Percentiles rank a stretch among this genome's conserved stretches.
phyloP scores from a whole-genome alignment of 2,888 invertebrate species.

The Cheilosia variabilis region DNA sequence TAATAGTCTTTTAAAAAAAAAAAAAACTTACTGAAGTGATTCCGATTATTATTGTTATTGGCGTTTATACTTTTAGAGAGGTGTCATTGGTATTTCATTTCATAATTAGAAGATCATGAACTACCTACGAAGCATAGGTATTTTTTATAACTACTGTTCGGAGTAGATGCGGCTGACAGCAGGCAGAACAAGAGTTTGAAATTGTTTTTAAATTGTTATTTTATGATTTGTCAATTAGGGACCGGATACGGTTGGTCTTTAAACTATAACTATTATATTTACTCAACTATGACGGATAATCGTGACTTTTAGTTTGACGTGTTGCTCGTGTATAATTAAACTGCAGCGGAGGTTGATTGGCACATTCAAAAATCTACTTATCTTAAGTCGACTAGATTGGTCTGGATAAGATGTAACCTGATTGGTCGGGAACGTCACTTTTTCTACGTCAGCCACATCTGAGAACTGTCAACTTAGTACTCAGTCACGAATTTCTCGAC shows the following conservation, averaged over 20 bases:
- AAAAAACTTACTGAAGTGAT: slow-evolving; percentile 17
- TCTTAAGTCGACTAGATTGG: too few species aligned
- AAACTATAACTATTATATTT: too few species aligned
- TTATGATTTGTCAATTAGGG: neutral
- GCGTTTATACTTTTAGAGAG: slow-evolving; percentile 35
- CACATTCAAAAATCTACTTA: too few species aligned
- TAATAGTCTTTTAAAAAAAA: neutral
- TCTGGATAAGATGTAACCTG: too few species aligned
- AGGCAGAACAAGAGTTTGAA: neutral
- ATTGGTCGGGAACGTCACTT: too few species aligned
- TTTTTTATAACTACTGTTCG: slow-evolving; percentile 15
- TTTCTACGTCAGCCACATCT: too few species aligned
- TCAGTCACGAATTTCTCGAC: too few species aligned
- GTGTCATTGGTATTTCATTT: slow-evolving; percentile 45
- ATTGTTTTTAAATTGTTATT: neutral
- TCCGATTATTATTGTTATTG: neutral
- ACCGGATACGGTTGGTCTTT: neutral
- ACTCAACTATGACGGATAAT: too few species aligned
- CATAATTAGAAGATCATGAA: slow-evolving; percentile 65
- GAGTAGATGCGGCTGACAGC: slow-evolving; percentile 35
- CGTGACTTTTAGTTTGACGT: too few species aligned
- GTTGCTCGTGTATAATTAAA: too few species aligned
- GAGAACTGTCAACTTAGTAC: too few species aligned
- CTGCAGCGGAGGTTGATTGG: too few species aligned
- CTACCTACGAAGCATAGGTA: slow-evolving; percentile 71